phyloP scores from a whole-genome alignment of 2,113 vertebrate genomes.

The Leptobrachium leishanense region DNA sequence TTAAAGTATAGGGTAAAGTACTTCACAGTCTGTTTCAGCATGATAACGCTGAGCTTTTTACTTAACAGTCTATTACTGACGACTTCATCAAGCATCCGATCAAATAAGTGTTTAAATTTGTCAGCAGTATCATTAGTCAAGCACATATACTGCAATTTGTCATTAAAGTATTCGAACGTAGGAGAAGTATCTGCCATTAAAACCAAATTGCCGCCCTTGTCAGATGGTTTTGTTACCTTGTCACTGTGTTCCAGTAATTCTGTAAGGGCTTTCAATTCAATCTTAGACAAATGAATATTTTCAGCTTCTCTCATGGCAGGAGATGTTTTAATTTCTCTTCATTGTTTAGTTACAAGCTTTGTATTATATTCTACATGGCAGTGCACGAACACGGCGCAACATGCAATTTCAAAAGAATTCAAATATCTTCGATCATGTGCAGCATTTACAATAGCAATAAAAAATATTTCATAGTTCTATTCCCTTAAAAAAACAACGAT shows the following conservation, averaged over 20 bases:
- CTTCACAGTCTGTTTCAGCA: too few species aligned
- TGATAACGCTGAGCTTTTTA: not conserved
- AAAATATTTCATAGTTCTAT: too few species aligned
- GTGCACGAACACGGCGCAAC: too few species aligned
- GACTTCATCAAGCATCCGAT: constrained; percentile 4
- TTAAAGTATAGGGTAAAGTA: too few species aligned
- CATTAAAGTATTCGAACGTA: constrained; percentile 10
- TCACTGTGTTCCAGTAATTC: constrained; percentile 30
- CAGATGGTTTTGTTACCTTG: constrained; percentile 35
- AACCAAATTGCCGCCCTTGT: constrained; percentile 22
- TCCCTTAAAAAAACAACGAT: too few species aligned
- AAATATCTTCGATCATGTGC: too few species aligned
- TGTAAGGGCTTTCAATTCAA: constrained; percentile 18
- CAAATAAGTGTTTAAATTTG: constrained; percentile 3
- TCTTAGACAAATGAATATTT: constrained; percentile 23
- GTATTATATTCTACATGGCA: too few species aligned
- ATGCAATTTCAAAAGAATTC: too few species aligned
- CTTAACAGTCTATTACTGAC: not conserved
- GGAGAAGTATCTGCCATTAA: constrained; percentile 29
- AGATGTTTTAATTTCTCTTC: constrained; percentile 16
- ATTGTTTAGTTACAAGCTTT: too few species aligned
- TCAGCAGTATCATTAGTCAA: constrained; percentile 38
- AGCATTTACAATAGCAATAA: too few species aligned
- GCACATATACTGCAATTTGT: constrained; percentile 20
- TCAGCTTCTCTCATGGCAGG: not conserved